Evolutionary conservation across 2,797 vertebrate genomes (phyloP), one percentile per base, ranked within the genome.

Genomic region (Alauda arvensis): DNA sequence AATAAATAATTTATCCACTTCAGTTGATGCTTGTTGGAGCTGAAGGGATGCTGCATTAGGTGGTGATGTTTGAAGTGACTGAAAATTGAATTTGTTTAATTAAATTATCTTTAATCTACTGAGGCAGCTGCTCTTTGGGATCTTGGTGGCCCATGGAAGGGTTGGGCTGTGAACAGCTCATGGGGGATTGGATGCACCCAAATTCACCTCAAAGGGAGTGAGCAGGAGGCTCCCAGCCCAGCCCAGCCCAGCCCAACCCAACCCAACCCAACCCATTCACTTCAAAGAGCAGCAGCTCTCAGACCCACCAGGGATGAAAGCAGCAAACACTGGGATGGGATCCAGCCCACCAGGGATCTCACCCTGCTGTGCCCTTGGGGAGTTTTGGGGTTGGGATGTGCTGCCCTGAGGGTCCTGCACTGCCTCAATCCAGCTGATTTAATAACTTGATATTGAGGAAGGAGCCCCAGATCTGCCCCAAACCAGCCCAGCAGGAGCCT

Each of bases 121-220:
- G 52, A 61, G 29, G 57, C 37, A 59, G 55, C 14, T 29, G 17
- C 33, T 63, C 20, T 53, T 48, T 61, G 45, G 18, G n/a, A 63
- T 60, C 49, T 63, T 2, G 0, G 0, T 5, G 28, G 26, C n/a
- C 19, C 8, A 4, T 2, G 55, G 34, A 68, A 75, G 20, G 39
- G n/a, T 1, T 61, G 76, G 46, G 74, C 60, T 77, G 37, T 55
- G 33, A 83, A 18, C 6, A 24, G 37, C 34, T 83, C 45, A 23
- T 1, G 9, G 9, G 59, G 7, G 8, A 31, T 28, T 43, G n/a
- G 59, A 33, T 17, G 34, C 12, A 60, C 13, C 39, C 9, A 76
- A 57, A 57, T 25, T 57, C 52, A 26, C 3, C 6, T 23, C 19
- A 18, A 23, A 46, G 60, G 48, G 20, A 42, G 14, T 7, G 24